These are phyloP conservation scores for Crotalus tigris DNA, from an alignment of 2,113 vertebrate species.

Conservation along the genomic window DNA sequence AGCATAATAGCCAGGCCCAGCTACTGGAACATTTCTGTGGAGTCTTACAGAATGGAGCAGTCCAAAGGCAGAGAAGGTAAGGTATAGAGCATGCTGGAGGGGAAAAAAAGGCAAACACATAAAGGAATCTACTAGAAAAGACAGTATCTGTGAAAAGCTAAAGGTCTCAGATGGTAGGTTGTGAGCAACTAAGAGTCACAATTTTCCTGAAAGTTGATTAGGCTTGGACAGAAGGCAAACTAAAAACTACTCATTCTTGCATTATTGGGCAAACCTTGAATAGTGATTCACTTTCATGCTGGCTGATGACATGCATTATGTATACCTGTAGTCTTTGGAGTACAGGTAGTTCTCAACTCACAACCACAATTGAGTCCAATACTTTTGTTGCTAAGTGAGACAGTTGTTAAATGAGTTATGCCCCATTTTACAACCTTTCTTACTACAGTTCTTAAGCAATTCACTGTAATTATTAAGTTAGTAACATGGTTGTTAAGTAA, in stretches of 20 bases:
- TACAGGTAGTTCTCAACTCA: background rate
- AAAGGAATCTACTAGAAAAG: background rate
- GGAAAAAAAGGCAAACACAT: background rate
- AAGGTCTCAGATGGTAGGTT: background rate
- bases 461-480: background rate
- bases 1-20: conserved; percentile 69
- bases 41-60: conserved; percentile 75
- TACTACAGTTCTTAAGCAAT: background rate
- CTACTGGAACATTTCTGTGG: conserved; percentile 60
- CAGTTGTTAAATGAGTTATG: background rate
- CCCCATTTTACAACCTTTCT: background rate
- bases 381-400: background rate
- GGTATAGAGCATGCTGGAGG: conserved; percentile 61
- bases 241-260: background rate
- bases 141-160: background rate
- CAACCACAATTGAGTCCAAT: background rate
- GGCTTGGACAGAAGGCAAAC: background rate
- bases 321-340: background rate
- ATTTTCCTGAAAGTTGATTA: background rate
- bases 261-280: background rate
- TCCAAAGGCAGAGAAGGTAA: conserved; percentile 73
- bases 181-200: background rate
- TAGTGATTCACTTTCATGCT: background rate
- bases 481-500: background rate
- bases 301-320: background rate